Conservation (phyloP, 2,113 vertebrate species). For the Mesoclemmys tuberculata region DNA sequence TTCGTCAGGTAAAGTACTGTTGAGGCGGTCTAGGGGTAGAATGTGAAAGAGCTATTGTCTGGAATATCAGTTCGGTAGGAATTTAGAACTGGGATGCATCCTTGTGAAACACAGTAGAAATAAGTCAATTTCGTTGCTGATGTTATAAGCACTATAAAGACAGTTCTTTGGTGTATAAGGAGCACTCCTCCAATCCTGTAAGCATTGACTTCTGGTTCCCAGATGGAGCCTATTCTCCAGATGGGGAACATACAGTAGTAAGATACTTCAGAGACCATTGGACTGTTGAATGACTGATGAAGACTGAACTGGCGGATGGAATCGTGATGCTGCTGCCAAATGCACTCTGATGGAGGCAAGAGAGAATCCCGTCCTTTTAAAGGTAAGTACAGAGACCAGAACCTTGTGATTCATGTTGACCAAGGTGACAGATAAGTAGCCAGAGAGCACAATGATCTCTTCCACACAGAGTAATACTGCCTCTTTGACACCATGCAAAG, state of each 20-base stretch:
- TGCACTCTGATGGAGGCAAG: background rate
- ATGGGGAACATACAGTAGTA: background rate
- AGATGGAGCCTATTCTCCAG: background rate
- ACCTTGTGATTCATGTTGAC: background rate
- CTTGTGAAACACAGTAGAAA: background rate
- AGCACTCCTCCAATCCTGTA: background rate
- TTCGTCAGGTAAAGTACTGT: background rate
- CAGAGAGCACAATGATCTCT: background rate
- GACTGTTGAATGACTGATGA: background rate
- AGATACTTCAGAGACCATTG: background rate
- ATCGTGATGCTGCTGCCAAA: background rate
- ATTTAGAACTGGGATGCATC: background rate
- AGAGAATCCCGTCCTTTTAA: background rate
- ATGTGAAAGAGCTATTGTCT: background rate
- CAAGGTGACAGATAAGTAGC: background rate
- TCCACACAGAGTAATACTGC: background rate
- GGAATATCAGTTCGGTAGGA: background rate
- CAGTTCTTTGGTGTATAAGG: background rate
- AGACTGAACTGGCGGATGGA: background rate
- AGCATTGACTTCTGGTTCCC: background rate
- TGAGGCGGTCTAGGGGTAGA: accelerated
- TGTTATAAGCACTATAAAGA: background rate
- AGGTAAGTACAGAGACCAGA: background rate
- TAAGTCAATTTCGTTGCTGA: background rate
- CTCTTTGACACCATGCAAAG: background rate